Evolutionary conservation across 2,113 vertebrate species (phyloP).

Genomic region (Aspiorhynchus laticeps): DNA sequence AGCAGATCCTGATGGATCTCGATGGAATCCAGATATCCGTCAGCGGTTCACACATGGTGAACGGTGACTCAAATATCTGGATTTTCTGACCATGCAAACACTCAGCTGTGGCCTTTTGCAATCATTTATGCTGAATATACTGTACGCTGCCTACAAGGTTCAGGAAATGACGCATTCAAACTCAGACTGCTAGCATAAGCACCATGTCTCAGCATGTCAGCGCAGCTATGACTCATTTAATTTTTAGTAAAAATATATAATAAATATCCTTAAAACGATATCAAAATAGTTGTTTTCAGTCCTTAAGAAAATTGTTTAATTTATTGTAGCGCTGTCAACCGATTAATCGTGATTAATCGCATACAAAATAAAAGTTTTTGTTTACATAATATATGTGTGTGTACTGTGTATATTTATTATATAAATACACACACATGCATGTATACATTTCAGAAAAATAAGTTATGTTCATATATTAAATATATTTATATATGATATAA

Average conservation of each 20-base stretch:
- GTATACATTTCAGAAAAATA: too few relatives aligned
- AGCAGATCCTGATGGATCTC: constrained; percentile 32
- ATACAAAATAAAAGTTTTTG: too few relatives aligned
- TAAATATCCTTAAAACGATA: not conserved
- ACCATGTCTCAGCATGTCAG: not conserved
- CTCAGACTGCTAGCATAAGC: not conserved
- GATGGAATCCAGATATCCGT: constrained; percentile 30
- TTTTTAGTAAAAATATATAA: not conserved
- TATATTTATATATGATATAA: too few relatives aligned
- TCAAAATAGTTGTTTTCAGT: not conserved
- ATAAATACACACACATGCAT: too few relatives aligned
- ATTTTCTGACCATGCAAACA: not conserved
- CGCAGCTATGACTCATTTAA: not conserved
- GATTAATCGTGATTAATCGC: too few relatives aligned
- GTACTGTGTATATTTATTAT: too few relatives aligned
- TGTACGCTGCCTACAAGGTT: not conserved
- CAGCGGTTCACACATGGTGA: not conserved
- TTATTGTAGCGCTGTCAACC: too few relatives aligned
- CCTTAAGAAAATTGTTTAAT: too few relatives aligned
- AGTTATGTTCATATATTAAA: too few relatives aligned
- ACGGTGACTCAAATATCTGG: constrained; percentile 5
- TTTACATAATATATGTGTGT: too few relatives aligned
- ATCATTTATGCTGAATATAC: not conserved
- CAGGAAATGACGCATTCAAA: not conserved
- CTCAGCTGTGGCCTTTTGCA: not conserved